These are phyloP conservation scores for Meloidogyne floridensis DNA, from an alignment of 1,140 invertebrate species.

Conservation along the genomic window DNA sequence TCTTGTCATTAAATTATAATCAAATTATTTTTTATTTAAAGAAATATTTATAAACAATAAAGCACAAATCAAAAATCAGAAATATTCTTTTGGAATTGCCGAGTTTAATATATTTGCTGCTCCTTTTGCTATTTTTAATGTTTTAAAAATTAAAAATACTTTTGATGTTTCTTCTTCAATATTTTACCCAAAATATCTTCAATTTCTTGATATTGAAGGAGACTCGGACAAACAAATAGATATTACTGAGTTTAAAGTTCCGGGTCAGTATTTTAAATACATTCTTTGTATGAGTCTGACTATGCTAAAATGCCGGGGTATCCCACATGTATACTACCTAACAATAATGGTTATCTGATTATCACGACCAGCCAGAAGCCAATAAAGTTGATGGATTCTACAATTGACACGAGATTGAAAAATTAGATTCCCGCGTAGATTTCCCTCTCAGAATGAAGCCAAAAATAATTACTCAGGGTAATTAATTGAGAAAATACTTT, in stretches of 20 bases:
- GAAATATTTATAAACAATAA: too few species aligned
- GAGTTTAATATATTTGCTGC: background rate
- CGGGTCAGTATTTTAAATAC: too few species aligned
- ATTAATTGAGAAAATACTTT: too few species aligned
- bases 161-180: background rate
- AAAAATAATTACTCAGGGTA: too few species aligned
- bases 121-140: background rate
- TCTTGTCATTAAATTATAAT: background rate
- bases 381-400: too few species aligned
- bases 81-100: background rate
- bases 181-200: background rate
- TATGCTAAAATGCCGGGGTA: background rate
- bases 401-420: too few species aligned
- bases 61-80: background rate
- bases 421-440: too few species aligned
- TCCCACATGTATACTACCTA: background rate
- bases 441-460: too few species aligned
- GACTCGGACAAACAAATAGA: background rate
- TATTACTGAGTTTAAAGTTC: background rate
- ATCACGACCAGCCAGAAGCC: too few species aligned
- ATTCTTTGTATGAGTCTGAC: background rate
- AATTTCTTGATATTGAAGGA: background rate
- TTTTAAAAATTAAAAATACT: background rate
- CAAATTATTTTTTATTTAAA: background rate
- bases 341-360: too few species aligned